These are phyloP conservation scores for Lepilemur ruficaudatus DNA, from an alignment of 2,797 vertebrate genomes.

Conservation along the genomic window DNA sequence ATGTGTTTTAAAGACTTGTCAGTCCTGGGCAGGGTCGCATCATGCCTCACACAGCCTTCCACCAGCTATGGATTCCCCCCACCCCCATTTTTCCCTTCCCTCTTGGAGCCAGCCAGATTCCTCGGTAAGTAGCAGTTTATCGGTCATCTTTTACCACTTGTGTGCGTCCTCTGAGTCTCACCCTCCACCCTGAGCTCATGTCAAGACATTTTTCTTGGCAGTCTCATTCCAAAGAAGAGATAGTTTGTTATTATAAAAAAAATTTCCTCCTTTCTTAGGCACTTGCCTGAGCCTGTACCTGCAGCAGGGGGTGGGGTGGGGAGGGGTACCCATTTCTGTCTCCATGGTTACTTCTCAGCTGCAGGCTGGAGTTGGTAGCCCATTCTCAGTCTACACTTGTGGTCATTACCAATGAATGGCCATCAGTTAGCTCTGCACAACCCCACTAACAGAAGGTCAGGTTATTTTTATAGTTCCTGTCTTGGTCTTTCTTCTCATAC, in stretches of 20 bases:
- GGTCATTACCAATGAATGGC: neutral
- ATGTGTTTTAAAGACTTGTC: neutral
- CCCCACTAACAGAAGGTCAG: neutral
- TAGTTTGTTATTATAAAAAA: neutral
- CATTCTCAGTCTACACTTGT: neutral
- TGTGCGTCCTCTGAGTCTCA: neutral
- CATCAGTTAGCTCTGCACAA: neutral
- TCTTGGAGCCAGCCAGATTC: neutral
- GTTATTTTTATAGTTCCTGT: neutral
- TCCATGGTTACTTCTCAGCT: neutral
- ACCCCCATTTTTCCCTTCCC: neutral
- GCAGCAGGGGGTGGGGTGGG: neutral
- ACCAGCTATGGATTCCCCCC: neutral
- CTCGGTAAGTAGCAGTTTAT: neutral
- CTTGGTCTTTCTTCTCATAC: neutral
- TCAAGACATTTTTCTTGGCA: neutral
- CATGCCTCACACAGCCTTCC: neutral
- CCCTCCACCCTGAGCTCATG: neutral
- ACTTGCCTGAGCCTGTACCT: neutral
- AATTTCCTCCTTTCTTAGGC: neutral
- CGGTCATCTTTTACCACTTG: neutral
- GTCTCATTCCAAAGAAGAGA: neutral
- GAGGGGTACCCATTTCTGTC: neutral
- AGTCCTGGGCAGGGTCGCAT: neutral
- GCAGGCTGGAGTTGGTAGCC: neutral